These are phyloP conservation scores for Hydrocynus forskahlii DNA, from an alignment of 2,797 vertebrate genomes.

Conservation along the genomic window DNA sequence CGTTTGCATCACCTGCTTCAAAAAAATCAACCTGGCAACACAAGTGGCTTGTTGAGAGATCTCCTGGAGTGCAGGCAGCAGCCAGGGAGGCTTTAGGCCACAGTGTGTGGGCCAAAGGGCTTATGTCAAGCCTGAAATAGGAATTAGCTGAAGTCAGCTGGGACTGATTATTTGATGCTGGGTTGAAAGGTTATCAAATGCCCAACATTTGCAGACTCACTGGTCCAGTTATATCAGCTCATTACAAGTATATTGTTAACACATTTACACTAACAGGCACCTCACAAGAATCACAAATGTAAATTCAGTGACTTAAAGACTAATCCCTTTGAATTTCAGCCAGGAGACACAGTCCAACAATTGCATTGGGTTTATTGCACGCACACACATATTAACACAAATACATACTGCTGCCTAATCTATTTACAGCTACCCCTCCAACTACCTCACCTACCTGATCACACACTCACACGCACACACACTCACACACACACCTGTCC, in stretches of 20 bases:
- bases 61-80: neutral
- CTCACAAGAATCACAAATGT: slow-evolving; percentile 4
- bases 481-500: slow-evolving; percentile 20
- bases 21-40: slow-evolving; percentile 10
- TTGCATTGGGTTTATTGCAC: slow-evolving; percentile 28
- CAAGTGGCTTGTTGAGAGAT: neutral
- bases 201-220: neutral
- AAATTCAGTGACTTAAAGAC: slow-evolving; percentile 13
- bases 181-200: neutral
- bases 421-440: neutral
- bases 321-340: slow-evolving; percentile 22
- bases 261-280: neutral
- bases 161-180: neutral
- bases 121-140: neutral
- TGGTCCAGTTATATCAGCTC: neutral
- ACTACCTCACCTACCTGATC: neutral
- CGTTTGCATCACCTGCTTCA: neutral
- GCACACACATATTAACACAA: slow-evolving; percentile 1
- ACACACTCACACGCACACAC: slow-evolving; percentile 27
- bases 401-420: neutral
- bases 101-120: neutral
- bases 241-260: neutral
- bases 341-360: slow-evolving; percentile 21
- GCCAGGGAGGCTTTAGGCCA: neutral
- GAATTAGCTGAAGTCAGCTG: neutral